Evolutionary conservation across 2,113 vertebrate genomes (phyloP).

Genomic region (Rissa tridactyla): DNA sequence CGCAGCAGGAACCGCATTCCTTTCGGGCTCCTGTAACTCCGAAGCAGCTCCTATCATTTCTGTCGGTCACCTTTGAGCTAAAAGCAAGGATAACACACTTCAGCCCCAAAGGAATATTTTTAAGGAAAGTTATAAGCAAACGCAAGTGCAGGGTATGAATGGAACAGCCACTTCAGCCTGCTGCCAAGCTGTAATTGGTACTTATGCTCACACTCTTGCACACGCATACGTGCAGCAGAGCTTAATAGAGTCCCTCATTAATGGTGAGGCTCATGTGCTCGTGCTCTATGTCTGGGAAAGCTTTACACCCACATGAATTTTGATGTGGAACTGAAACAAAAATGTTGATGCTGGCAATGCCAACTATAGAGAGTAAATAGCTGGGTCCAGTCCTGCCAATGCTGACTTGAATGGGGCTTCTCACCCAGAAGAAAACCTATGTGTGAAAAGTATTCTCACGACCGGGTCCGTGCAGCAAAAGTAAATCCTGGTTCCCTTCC

Average conservation of each 20-base stretch:
- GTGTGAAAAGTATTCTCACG: slow-evolving; percentile 24
- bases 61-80: background rate
- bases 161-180: background rate
- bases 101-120: slow-evolving; percentile 23
- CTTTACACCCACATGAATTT: slow-evolving; percentile 66
- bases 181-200: slow-evolving; percentile 19
- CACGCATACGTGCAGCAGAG: slow-evolving; percentile 27
- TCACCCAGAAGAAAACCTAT: slow-evolving; percentile 44
- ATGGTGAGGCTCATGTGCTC: slow-evolving; percentile 45
- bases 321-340: slow-evolving; percentile 63
- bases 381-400: slow-evolving; percentile 41
- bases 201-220: slow-evolving; percentile 16
- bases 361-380: slow-evolving; percentile 52
- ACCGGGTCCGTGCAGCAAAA: background rate
- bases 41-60: slow-evolving; percentile 13
- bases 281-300: slow-evolving; percentile 50
- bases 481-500: background rate
- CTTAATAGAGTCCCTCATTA: slow-evolving; percentile 53
- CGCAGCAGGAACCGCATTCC: slow-evolving; percentile 38
- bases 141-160: background rate
- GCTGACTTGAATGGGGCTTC: slow-evolving; percentile 48
- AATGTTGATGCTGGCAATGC: slow-evolving; percentile 61
- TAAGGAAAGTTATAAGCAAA: slow-evolving; percentile 12
- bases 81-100: background rate
- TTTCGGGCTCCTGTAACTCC: slow-evolving; percentile 1